Evolutionary conservation across 2,797 vertebrate species (phyloP).

Genomic region (Buceros bicornis): DNA sequence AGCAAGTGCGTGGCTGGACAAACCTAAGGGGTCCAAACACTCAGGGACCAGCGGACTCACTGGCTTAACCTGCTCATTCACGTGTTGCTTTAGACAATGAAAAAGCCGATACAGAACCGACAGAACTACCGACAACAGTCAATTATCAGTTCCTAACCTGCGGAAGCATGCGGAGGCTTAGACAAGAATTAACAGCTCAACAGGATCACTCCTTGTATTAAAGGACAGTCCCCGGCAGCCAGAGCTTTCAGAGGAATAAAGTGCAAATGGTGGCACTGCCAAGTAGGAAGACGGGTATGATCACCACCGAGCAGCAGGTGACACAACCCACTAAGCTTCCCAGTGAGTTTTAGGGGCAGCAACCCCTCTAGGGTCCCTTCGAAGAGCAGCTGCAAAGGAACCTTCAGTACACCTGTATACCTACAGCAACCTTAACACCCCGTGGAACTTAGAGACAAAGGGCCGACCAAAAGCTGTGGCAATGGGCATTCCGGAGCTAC

Average conservation of each 20-base stretch:
- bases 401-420: rapidly evolving
- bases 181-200: not conserved
- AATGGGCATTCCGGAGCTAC: not conserved
- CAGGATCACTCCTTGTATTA: not conserved
- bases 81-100: not conserved
- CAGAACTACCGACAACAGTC: not conserved
- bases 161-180: not conserved
- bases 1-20: not conserved
- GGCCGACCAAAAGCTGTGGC: not conserved
- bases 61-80: not conserved
- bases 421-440: not conserved
- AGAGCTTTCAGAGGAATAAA: not conserved
- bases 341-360: not conserved
- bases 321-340: not conserved
- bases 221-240: not conserved
- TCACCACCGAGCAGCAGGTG: not conserved
- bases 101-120: not conserved
- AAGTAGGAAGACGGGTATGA: not conserved
- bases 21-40: not conserved
- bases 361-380: not conserved
- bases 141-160: not conserved
- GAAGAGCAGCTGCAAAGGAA: not conserved
- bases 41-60: not conserved
- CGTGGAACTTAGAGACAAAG: not conserved
- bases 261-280: not conserved